Evolutionary conservation across 2,113 vertebrate species (phyloP), one percentile per base, ranked within the genome.

Genomic region (Engraulis encrasicolus): DNA sequence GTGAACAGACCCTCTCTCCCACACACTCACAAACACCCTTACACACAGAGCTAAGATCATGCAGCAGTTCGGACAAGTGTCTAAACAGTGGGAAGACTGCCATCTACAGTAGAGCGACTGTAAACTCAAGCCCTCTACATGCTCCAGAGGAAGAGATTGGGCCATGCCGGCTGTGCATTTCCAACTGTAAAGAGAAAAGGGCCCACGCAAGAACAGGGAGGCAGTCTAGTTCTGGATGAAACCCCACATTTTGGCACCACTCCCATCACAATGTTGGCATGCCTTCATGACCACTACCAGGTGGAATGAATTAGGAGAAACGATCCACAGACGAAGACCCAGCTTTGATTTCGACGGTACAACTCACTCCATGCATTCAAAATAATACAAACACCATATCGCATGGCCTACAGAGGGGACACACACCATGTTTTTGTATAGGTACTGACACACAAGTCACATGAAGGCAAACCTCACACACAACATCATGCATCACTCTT

Each of bases 31-130:
- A 45, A 45, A 45, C 40, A 45, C 40, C 7, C 40, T 45, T 45
- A 45, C 2, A n/a, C 52, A 58, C 52, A 58, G 19, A 1, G 27
- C 23, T 27, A 14, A 23, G n/a, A 66, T 52, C 38, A 48, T 18
- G 15, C 82, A 50, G 38, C 50, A 48, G 78, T 82, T 23, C 23
- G 14, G 50, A 19, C 34, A 37, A 34, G 78, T 34, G 84, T 20
- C 19, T 82, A 89, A 90, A 84, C 84, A 92, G 85, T 92, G 94
- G 86, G 88, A 92, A 94, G 80, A 91, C 91, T 95, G 95, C 94
- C 95, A 91, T 87, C 95, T 95, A 92, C 91, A 93, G 95, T 78
- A 86, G 50, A 87, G 50, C 50, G 52, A 27, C 61, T 58, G 54
- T n/a, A 54, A 61, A 23, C 7, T n/a, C 48, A 83, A 74, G n/a